Evolutionary conservation across 2,888 invertebrate genomes (phyloP).

Genomic region (Augiades crinisus): DNA sequence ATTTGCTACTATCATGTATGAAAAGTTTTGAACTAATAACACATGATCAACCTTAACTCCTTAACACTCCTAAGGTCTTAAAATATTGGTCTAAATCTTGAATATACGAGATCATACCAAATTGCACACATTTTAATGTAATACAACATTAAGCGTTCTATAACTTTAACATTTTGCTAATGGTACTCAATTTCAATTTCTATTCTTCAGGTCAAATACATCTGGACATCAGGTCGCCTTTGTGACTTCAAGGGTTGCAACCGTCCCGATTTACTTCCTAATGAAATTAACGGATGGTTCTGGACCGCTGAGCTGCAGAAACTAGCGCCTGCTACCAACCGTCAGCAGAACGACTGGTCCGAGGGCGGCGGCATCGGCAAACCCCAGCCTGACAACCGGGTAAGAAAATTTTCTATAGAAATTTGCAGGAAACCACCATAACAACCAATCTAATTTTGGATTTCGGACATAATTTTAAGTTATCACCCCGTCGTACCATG

Average conservation of each 20-base stretch:
- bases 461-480: no score
- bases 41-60: no score
- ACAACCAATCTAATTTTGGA: no score
- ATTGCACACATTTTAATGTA: no score
- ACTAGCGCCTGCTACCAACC: conserved; percentile 90
- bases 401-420: conserved; percentile 40
- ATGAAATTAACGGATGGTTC: conserved; percentile 93
- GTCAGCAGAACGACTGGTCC: conserved; percentile 94
- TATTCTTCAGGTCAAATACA: conserved; percentile 87
- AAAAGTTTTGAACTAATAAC: no score
- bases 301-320: conserved; percentile 95
- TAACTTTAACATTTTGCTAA: no score
- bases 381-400: conserved; percentile 93
- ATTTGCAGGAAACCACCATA: background rate
- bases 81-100: no score
- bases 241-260: conserved; percentile 96
- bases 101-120: no score
- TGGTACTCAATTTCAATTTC: background rate
- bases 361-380: conserved; percentile 91
- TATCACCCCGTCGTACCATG: no score
- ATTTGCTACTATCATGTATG: no score
- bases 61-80: no score
- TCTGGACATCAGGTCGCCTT: conserved; percentile 94
- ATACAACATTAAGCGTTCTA: no score
- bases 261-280: conserved; percentile 90